Evolutionary conservation across 2,888 invertebrate genomes (phyloP), one percentile per base, ranked within the genome.

Genomic region (Pyrocoelia pectoralis): DNA sequence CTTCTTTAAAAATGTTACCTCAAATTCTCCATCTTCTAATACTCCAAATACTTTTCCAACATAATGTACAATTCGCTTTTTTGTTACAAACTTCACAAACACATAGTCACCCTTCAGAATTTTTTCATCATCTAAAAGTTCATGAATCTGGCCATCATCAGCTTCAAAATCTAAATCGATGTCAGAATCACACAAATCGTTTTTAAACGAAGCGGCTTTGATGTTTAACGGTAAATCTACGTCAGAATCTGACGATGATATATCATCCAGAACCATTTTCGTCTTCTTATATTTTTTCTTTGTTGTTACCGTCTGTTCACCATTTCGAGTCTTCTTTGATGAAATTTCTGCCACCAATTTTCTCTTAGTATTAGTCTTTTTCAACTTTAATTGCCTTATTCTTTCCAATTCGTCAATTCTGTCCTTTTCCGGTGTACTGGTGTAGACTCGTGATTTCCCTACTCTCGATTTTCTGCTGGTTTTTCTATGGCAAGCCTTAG

Each of bases 141-240:
- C 19, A 38, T 40, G 38, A 14, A 54, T 54, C 54, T 54, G 33
- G 33, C 33, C 54, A 54, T 54, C 33, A 54, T 54, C 41, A 54
- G 14, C 54, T 40, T 54, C 54, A 54, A 33, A 52, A 52, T 52
- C 38, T 52, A 33, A 52, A 52, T 33, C 33, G 18, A 52, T 29
- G 38, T 52, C 38, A 52, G 52, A 52, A 52, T 29, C 52, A 52
- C 33, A 52, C 38, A 29, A 13, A 52, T 52, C 13, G 52, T 52
- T 52, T 52, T 33, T 52, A 52, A 52, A 29, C 52, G 13, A n/a
- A 9, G 38, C 10, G 38, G 8, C 12, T 38, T 3, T 38, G 38
- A 38, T n/a, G n/a, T 54, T 38, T 40, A 54, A 10, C 15, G 18
- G 54, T 10, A 52, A 52, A 13, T 52, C 52, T 52, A 52, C 13